Evolutionary conservation across 2,113 vertebrate genomes (phyloP).

Genomic region (Nettapus auritus): DNA sequence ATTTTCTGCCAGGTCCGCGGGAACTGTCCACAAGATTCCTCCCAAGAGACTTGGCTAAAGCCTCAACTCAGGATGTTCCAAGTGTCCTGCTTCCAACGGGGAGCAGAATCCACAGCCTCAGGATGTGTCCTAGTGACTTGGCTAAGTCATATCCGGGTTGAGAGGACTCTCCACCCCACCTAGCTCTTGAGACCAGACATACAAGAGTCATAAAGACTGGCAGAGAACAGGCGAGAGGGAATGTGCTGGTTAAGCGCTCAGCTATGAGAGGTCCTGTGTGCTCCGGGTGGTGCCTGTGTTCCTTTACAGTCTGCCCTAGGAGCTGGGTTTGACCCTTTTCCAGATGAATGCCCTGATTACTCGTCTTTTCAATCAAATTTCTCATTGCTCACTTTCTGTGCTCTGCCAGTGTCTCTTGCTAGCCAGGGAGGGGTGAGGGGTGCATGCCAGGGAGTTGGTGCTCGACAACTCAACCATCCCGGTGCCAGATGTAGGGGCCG

Average conservation of each 20-base stretch:
- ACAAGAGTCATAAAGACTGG: not conserved
- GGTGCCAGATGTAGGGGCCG: not conserved
- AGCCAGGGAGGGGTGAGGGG: not conserved
- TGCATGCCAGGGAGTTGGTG: not conserved
- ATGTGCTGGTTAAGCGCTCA: not conserved
- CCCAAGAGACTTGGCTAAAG: not conserved
- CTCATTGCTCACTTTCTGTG: not conserved
- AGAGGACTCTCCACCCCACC: not conserved
- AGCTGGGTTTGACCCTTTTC: not conserved
- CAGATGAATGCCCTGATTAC: not conserved
- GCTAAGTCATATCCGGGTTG: not conserved
- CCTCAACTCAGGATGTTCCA: not conserved
- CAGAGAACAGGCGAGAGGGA: not conserved
- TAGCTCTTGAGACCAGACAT: not conserved
- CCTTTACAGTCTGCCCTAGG: not conserved
- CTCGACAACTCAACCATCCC: not conserved
- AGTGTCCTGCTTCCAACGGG: not conserved
- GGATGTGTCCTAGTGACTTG: not conserved
- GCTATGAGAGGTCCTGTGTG: not conserved
- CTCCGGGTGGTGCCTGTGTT: not conserved
- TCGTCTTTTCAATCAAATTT: not conserved
- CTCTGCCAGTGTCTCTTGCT: not conserved
- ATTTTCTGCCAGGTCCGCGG: not conserved
- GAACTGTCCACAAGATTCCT: not conserved
- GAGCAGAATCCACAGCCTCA: not conserved